These are phyloP conservation scores for Sarcophaga caerulescens DNA, from an alignment of 2,888 invertebrate species.

Conservation along the genomic window DNA sequence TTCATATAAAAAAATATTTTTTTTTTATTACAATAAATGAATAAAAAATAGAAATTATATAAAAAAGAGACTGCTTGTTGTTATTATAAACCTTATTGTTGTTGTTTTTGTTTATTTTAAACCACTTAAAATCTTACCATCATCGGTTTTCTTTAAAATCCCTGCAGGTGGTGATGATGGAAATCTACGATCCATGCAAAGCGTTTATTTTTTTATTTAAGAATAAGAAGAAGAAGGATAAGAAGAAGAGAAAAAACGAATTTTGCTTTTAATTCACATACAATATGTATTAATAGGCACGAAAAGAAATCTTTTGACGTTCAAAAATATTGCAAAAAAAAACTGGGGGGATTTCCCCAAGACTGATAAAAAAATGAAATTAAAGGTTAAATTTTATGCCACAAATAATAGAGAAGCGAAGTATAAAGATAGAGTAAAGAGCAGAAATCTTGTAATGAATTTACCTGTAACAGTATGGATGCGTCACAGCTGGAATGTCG, in stretches of 20 bases:
- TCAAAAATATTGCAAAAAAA: background rate
- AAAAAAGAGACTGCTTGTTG: constrained; percentile 13
- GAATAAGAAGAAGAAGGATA: constrained; percentile 16
- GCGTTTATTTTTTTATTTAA: background rate
- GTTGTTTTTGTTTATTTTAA: constrained; percentile 46
- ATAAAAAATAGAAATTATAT: constrained; percentile 21
- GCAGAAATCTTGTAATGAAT: constrained; percentile 6
- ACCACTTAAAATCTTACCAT: constrained; percentile 76
- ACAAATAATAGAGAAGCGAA: background rate
- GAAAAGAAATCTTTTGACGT: background rate
- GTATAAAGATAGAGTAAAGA: too few species aligned
- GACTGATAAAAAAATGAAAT: constrained; percentile 24
- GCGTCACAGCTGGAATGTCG: constrained; percentile 82
- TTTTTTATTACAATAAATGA: constrained; percentile 20
- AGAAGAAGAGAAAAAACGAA: constrained; percentile 25
- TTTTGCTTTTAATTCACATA: constrained; percentile 14
- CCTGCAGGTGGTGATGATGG: constrained; percentile 79
- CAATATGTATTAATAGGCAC: constrained; percentile 17
- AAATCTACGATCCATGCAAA: constrained; percentile 67
- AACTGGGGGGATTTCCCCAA: background rate
- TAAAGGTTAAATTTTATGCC: constrained; percentile 23
- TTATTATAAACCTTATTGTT: constrained; percentile 38
- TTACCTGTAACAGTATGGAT: constrained; percentile 82
- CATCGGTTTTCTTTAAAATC: constrained; percentile 80
- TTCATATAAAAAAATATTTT: too few species aligned